A percentile compares a stretch with the other conserved stretches of the same genome.
Conservation (phyloP, 2,113 vertebrate species). For the Seriola dumerili region DNA sequence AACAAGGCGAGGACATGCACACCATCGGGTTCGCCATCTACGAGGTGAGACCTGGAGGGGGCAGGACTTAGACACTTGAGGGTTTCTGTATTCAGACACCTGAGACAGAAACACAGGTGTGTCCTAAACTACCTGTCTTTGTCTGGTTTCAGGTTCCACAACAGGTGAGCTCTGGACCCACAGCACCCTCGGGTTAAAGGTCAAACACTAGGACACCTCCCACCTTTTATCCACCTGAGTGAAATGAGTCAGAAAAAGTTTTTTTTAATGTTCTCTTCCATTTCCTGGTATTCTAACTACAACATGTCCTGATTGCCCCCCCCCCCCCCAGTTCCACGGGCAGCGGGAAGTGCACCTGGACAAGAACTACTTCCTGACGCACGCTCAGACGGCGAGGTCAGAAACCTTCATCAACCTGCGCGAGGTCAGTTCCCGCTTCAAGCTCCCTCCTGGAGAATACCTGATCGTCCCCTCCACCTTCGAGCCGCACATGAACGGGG, state of each 20-base stretch:
- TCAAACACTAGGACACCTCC: neutral
- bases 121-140: neutral
- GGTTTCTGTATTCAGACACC: no score
- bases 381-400: slow-evolving; percentile 89
- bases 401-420: slow-evolving; percentile 96
- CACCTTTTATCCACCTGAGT: no score
- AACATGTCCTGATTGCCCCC: slow-evolving; percentile 5
- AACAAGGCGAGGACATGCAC: slow-evolving; percentile 95
- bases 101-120: neutral
- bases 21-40: slow-evolving; percentile 96
- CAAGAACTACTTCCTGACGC: slow-evolving; percentile 93
- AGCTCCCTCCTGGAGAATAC: slow-evolving; percentile 91
- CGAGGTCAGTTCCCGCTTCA: slow-evolving; percentile 92
- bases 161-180: slow-evolving; percentile 75
- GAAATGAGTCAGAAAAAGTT: no score
- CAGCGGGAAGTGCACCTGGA: slow-evolving; percentile 92
- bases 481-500: slow-evolving; percentile 90
- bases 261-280: no score
- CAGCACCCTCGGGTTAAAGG: slow-evolving; percentile 7
- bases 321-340: slow-evolving; percentile 83
- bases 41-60: slow-evolving; percentile 80
- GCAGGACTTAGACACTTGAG: no score
- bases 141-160: slow-evolving; percentile 74
- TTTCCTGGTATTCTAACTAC: no score
- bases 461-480: slow-evolving; percentile 94